Evolutionary conservation across 1,140 invertebrate genomes (phyloP).

Genomic region (Drosophila rufa): DNA sequence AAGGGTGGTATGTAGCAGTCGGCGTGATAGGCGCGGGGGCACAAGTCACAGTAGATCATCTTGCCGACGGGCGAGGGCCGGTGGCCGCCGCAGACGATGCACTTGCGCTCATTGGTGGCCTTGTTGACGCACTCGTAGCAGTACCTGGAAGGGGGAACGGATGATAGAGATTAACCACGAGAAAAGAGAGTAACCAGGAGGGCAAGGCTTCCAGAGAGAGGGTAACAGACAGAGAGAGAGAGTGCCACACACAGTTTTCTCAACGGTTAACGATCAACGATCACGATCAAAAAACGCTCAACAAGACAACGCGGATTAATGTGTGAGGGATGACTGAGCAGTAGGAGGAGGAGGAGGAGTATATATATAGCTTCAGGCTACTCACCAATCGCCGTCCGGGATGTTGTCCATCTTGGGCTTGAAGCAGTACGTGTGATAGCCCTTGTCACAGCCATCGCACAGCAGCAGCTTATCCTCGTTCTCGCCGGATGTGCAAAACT

Average conservation of each 20-base stretch:
- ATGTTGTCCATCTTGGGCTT: slow-evolving; percentile 98
- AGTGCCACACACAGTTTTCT: slow-evolving; percentile 57
- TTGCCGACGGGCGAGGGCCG: slow-evolving; percentile 88
- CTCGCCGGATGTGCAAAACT: slow-evolving; percentile 97
- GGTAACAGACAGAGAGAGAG: neutral
- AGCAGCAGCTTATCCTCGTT: slow-evolving; percentile 97
- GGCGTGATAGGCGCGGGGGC: slow-evolving; percentile 95
- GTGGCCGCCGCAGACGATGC: slow-evolving; percentile 95
- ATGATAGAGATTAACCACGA: neutral
- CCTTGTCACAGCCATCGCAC: slow-evolving; percentile 98
- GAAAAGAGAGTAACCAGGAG: neutral
- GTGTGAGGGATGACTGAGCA: slow-evolving; percentile 31
- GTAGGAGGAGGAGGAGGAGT: neutral
- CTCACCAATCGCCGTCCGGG: slow-evolving; percentile 98
- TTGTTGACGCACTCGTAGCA: slow-evolving; percentile 99
- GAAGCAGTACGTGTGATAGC: slow-evolving; percentile 99
- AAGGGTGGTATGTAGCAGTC: slow-evolving; percentile 96
- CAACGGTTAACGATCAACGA: slow-evolving; percentile 32
- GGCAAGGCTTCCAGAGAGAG: neutral
- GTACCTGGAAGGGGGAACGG: slow-evolving; percentile 88
- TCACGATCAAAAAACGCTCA: slow-evolving; percentile 28
- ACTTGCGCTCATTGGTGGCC: slow-evolving; percentile 94
- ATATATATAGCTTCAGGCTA: slow-evolving; percentile 7
- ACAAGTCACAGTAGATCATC: slow-evolving; percentile 93
- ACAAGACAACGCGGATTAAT: slow-evolving; percentile 56